Conservation (phyloP, 1,140 invertebrate genomes). For the Eriosoma lanigerum region DNA sequence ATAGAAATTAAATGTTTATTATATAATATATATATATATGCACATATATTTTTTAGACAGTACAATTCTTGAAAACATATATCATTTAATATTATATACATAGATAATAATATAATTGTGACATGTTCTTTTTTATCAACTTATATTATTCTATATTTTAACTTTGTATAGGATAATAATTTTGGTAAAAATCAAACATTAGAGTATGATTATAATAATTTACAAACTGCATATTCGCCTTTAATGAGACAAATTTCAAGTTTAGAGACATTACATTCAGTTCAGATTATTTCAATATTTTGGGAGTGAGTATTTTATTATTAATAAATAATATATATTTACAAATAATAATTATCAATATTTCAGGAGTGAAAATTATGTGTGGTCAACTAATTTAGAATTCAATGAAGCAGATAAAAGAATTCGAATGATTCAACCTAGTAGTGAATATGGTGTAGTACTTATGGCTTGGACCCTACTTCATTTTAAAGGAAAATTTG, state of each 20-base stretch:
- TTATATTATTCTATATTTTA: conserved; percentile 2
- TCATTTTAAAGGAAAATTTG: conserved; percentile 42
- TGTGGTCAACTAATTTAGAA: conserved; percentile 43
- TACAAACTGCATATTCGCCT: conserved; percentile 14
- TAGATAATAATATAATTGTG: no score
- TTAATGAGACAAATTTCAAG: conserved; percentile 43
- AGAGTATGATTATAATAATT: conserved; percentile 44
- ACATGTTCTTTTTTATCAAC: neutral
- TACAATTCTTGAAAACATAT: no score
- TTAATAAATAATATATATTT: neutral
- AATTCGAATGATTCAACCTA: conserved; percentile 33
- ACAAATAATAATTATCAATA: no score
- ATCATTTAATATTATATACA: no score
- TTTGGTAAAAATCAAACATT: conserved; percentile 48
- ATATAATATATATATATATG: no score
- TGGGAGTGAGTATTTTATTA: conserved; percentile 32
- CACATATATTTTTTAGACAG: no score
- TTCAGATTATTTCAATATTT: conserved; percentile 28
- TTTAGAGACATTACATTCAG: conserved; percentile 46
- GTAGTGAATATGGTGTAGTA: conserved; percentile 38
- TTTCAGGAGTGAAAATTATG: conserved; percentile 17
- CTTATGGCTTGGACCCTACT: conserved; percentile 30
- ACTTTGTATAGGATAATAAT: conserved; percentile 42
- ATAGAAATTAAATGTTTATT: no score
- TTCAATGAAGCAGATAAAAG: conserved; percentile 35